phyloP scores from a whole-genome alignment of 1,140 invertebrate species.

The Archivesica marissinica region DNA sequence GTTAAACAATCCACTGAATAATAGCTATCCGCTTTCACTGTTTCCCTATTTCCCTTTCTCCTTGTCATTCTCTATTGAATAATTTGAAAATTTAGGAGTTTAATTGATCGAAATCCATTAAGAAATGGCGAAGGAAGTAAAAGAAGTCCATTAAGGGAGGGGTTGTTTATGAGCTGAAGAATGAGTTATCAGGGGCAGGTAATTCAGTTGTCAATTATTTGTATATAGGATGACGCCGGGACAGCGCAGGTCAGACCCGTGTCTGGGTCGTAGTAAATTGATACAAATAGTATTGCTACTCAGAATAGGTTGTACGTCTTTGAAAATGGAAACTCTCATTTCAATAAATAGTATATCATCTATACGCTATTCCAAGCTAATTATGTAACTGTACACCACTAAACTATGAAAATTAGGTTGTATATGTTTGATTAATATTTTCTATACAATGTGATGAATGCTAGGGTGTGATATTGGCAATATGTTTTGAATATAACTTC shows the following conservation, averaged over 20 bases:
- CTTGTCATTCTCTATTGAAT: constrained; percentile 29
- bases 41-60: constrained; percentile 5
- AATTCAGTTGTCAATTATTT: constrained; percentile 50
- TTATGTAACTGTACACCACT: too few species aligned
- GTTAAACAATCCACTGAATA: constrained; percentile 39
- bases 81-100: constrained; percentile 56
- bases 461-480: too few species aligned
- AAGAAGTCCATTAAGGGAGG: constrained; percentile 17
- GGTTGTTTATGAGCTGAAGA: constrained; percentile 31
- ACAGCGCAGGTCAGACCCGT: neutral
- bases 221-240: constrained; percentile 7
- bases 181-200: constrained; percentile 26
- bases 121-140: neutral
- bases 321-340: neutral
- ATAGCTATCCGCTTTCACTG: constrained; percentile 22
- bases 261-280: constrained; percentile 14
- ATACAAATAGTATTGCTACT: neutral
- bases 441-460: too few species aligned
- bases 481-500: too few species aligned
- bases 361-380: too few species aligned
- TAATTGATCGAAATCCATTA: constrained; percentile 57
- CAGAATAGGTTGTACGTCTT: neutral
- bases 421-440: too few species aligned
- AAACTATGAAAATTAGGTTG: too few species aligned
- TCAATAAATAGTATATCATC: too few species aligned